A percentile compares a stretch with the other conserved stretches of the same genome.
Evolutionary conservation across 2,113 vertebrate species (phyloP).

Genomic region (Mus spicilegus): DNA sequence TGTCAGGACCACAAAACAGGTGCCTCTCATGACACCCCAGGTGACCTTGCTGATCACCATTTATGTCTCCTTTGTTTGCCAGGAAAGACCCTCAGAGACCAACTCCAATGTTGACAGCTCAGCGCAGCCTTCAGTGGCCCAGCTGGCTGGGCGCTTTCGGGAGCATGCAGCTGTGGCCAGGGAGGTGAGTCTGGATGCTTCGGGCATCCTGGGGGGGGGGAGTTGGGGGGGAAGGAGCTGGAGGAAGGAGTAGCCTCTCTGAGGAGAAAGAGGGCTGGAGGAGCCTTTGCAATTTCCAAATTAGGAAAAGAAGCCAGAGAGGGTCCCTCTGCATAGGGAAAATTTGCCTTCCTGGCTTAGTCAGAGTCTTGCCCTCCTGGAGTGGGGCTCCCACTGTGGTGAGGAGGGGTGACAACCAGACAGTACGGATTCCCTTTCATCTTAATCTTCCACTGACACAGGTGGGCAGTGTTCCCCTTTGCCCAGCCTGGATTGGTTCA

Average conservation of each 20-base stretch:
- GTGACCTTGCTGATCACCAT: neutral
- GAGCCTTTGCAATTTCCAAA: constrained; percentile 47
- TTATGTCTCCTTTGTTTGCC: constrained; percentile 70
- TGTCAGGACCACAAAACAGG: neutral
- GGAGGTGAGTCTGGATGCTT: constrained; percentile 84
- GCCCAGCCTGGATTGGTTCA: neutral
- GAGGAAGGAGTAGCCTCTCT: constrained; percentile 10
- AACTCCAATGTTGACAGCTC: constrained; percentile 83
- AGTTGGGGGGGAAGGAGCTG: neutral
- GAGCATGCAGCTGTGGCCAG: constrained; percentile 85
- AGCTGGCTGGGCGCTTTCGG: constrained; percentile 88
- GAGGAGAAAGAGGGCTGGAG: neutral
- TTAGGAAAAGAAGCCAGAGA: constrained; percentile 67
- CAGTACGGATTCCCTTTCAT: neutral
- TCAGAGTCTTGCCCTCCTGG: neutral
- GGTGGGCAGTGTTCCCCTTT: neutral
- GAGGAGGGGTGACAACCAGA: neutral
- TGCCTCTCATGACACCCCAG: fast-evolving
- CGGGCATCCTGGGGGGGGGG: neutral
- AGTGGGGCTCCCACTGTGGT: neutral
- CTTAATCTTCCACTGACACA: neutral
- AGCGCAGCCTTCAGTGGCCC: constrained; percentile 85
- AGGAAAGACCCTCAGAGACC: constrained; percentile 85
- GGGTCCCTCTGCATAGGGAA: constrained; percentile 58
- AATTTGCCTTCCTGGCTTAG: neutral